phyloP scores from a whole-genome alignment of 30 jellyfish, hydroid and myxozoan species.

The Aurelia coerulea region DNA sequence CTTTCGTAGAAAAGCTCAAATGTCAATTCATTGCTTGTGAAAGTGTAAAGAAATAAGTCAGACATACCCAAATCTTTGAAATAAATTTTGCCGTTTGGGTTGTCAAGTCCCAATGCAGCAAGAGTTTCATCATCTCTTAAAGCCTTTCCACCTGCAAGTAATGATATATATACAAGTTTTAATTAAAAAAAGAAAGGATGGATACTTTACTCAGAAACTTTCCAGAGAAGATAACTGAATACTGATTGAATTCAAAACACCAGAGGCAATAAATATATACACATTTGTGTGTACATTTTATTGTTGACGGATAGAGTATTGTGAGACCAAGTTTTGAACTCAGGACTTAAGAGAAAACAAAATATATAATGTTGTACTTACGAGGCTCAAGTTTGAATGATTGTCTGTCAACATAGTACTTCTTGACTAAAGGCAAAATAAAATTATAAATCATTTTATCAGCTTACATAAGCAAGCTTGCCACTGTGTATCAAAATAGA shows the following conservation, averaged over 20 bases:
- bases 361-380: not conserved
- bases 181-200: not conserved
- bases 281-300: too few species aligned
- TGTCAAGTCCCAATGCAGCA: conserved; percentile 49
- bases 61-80: conserved; percentile 82
- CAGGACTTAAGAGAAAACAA: too few species aligned
- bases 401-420: conserved; percentile 51
- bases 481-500: too few species aligned
- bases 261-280: too few species aligned
- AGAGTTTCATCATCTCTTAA: conserved; percentile 59
- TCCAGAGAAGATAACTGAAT: too few species aligned
- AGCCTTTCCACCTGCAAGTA: conserved; percentile 66
- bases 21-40: too few species aligned
- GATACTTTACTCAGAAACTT: not conserved
- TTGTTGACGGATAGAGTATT: too few species aligned
- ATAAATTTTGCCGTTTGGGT: conserved; percentile 55
- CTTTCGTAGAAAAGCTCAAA: too few species aligned
- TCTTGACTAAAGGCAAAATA: not conserved
- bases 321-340: too few species aligned
- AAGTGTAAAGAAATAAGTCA: not conserved
- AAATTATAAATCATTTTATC: too few species aligned
- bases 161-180: not conserved
- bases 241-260: too few species aligned
- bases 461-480: too few species aligned
- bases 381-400: conserved; percentile 59